phyloP scores from a whole-genome alignment of 2,888 invertebrate species.

The Eupithecia abbreviata region DNA sequence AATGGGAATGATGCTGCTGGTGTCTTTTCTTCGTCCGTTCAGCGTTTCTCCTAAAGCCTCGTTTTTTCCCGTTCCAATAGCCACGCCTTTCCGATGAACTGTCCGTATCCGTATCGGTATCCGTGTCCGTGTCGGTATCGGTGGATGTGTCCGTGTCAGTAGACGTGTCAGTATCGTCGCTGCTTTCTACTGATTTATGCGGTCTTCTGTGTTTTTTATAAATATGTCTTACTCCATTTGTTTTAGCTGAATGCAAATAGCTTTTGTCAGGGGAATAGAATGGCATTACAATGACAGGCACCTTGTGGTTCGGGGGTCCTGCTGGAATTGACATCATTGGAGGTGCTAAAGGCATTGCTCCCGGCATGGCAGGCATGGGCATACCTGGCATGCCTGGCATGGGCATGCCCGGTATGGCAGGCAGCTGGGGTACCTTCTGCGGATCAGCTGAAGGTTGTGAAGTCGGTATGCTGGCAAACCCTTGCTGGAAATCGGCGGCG shows the following conservation, averaged over 20 bases:
- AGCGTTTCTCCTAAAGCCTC: constrained; percentile 44
- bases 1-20: constrained; percentile 10
- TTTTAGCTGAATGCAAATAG: constrained; percentile 48
- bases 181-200: constrained; percentile 18
- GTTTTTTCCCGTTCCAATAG: constrained; percentile 54
- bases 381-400: constrained; percentile 43
- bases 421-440: constrained; percentile 46
- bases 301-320: constrained; percentile 59
- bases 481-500: constrained; percentile 38
- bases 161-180: constrained; percentile 22
- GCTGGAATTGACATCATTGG: constrained; percentile 48
- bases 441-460: constrained; percentile 51
- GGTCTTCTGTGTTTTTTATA: constrained; percentile 26
- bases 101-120: constrained; percentile 24
- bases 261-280: constrained; percentile 71
- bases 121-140: constrained; percentile 52
- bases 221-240: constrained; percentile 14
- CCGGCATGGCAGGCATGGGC: constrained; percentile 39
- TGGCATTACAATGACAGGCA: constrained; percentile 79
- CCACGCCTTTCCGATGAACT: constrained; percentile 53
- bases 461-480: constrained; percentile 34
- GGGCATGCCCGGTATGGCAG: constrained; percentile 41
- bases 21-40: constrained; percentile 44
- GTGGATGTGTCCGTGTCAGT: constrained; percentile 24
- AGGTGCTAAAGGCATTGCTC: constrained; percentile 40